A percentile compares a stretch with the other conserved stretches of the same genome.
These are phyloP conservation scores for Daphoenositta chrysoptera DNA, from an alignment of 2,113 vertebrate genomes.

Conservation along the genomic window DNA sequence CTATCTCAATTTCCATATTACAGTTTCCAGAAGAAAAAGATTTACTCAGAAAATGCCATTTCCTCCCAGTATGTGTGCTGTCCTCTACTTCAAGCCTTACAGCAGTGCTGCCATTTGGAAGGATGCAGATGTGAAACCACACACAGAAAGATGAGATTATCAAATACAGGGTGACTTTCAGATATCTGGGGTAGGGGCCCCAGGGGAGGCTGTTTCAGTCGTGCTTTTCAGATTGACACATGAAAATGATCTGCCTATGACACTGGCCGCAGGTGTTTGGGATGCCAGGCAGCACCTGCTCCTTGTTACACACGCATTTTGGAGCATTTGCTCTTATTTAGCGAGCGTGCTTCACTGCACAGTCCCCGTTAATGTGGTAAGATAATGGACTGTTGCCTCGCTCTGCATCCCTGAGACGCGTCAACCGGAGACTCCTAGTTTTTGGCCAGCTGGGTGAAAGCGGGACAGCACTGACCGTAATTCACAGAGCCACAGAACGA, in stretches of 20 bases:
- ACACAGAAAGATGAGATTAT: neutral
- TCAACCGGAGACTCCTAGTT: neutral
- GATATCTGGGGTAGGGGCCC: neutral
- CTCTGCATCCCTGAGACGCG: neutral
- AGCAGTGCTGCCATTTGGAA: neutral
- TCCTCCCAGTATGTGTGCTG: neutral
- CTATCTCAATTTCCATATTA: neutral
- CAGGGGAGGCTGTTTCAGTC: rapidly evolving
- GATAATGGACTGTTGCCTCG: rapidly evolving
- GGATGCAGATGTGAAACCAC: neutral
- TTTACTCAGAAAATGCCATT: neutral
- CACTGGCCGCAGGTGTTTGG: neutral
- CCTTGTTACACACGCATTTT: neutral
- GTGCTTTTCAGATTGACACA: neutral
- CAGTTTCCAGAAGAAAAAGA: neutral
- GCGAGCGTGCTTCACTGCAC: rapidly evolving
- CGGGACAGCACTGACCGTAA: rapidly evolving
- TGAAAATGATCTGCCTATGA: rapidly evolving
- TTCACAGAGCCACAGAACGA: neutral
- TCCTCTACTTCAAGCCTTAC: neutral
- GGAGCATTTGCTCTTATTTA: neutral
- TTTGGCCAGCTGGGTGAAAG: neutral
- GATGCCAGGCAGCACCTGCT: neutral
- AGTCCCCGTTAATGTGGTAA: neutral
- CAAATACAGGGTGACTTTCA: neutral